Evolutionary conservation across 2,888 invertebrate species (phyloP).

Genomic region (Trissonchulus sp.): DNA sequence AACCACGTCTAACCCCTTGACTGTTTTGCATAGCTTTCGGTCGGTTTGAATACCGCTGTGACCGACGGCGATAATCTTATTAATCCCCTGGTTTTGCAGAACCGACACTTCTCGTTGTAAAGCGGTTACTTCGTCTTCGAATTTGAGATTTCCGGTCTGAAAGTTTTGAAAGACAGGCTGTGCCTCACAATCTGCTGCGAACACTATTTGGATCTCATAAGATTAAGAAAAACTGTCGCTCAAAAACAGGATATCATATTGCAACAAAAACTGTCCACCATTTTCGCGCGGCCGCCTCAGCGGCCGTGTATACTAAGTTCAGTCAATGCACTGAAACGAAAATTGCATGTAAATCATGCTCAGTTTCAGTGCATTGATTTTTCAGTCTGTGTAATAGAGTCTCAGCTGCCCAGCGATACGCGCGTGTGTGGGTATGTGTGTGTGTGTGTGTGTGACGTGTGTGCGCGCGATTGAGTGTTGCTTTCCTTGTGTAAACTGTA

Average conservation of each 20-base stretch:
- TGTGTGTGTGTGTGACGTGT: too few species aligned
- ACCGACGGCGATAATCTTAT: conserved; percentile 78
- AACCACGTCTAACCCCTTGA: conserved; percentile 74
- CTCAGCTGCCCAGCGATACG: too few species aligned
- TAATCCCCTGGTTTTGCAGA: conserved; percentile 60
- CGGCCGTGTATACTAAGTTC: neutral
- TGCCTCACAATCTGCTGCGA: neutral
- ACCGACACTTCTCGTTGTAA: conserved; percentile 42
- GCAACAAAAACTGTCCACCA: neutral
- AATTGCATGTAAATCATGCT: too few species aligned
- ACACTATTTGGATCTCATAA: too few species aligned
- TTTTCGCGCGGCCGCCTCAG: too few species aligned
- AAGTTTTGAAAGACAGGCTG: neutral
- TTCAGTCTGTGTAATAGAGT: too few species aligned
- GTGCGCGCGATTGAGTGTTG: too few species aligned
- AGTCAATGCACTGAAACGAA: neutral
- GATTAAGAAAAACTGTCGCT: too few species aligned
- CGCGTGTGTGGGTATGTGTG: too few species aligned
- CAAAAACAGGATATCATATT: too few species aligned
- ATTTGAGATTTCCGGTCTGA: neutral
- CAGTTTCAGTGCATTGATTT: too few species aligned
- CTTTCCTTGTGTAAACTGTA: too few species aligned
- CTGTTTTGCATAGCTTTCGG: conserved; percentile 67
- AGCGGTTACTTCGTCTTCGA: conserved; percentile 29
- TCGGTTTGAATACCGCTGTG: conserved; percentile 78